These are phyloP conservation scores for Elymnias hypermnestra DNA, from an alignment of 1,140 invertebrate genomes.

Conservation along the genomic window DNA sequence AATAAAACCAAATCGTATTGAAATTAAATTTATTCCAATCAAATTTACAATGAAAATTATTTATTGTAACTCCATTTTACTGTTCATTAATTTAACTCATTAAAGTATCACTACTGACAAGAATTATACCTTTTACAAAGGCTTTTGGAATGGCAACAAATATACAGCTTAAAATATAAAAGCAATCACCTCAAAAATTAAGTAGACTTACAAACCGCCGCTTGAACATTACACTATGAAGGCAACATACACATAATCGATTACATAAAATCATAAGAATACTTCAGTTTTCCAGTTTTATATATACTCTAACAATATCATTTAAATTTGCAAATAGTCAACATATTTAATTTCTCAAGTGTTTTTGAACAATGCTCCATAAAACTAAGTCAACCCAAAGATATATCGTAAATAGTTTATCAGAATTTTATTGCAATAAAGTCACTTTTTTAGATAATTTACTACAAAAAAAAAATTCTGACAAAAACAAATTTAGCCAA, in stretches of 20 bases:
- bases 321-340: too few species aligned
- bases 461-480: too few species aligned
- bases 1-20: conserved; percentile 25
- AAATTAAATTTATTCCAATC: conserved; percentile 64
- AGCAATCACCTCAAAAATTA: conserved; percentile 12
- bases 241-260: too few species aligned
- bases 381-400: too few species aligned
- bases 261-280: neutral
- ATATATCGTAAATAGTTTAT: too few species aligned
- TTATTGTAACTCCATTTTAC: conserved; percentile 42
- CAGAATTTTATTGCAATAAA: too few species aligned
- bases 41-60: conserved; percentile 61
- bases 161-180: conserved; percentile 35
- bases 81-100: conserved; percentile 44
- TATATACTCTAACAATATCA: too few species aligned
- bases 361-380: too few species aligned
- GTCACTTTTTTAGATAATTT: too few species aligned
- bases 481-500: too few species aligned
- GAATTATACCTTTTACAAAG: conserved; percentile 67
- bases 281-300: neutral
- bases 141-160: conserved; percentile 62
- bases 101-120: conserved; percentile 66
- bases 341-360: too few species aligned
- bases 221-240: neutral
- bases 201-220: neutral